Percentiles rank a stretch among this genome's conserved stretches.
phyloP scores from a whole-genome alignment of 2,888 invertebrate genomes.

The Eustalomyia histrio region DNA sequence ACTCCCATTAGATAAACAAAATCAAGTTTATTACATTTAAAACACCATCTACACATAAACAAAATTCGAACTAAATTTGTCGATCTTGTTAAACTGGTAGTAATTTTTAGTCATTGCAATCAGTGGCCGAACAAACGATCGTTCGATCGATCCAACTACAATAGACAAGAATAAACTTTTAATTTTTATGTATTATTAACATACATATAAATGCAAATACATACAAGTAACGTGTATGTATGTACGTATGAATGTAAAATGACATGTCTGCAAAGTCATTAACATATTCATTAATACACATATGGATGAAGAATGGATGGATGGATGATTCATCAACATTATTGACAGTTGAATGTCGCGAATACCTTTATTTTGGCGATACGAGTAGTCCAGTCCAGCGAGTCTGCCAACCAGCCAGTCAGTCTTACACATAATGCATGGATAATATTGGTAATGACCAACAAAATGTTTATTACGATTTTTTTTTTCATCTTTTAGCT shows the following conservation, averaged over 20 bases:
- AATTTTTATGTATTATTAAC: neutral
- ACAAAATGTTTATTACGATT: conserved; percentile 1
- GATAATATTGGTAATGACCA: conserved; percentile 16
- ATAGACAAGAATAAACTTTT: neutral
- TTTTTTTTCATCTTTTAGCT: neutral
- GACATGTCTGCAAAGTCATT: conserved; percentile 44
- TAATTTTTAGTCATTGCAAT: conserved; percentile 21
- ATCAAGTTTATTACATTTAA: conserved; percentile 35
- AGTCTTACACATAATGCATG: conserved; percentile 4
- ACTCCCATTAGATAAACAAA: conserved; percentile 29
- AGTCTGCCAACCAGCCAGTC: neutral
- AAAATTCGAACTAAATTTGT: conserved; percentile 28
- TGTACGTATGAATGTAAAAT: neutral
- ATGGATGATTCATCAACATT: conserved; percentile 35
- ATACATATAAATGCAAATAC: neutral
- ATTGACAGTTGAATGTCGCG: conserved; percentile 34
- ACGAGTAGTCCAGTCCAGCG: neutral
- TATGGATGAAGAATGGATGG: conserved; percentile 9
- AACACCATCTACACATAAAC: conserved; percentile 25
- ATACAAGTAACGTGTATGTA: neutral
- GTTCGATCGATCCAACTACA: neutral
- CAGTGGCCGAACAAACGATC: neutral
- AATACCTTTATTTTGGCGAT: conserved; percentile 11
- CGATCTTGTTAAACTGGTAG: conserved; percentile 39
- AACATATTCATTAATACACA: conserved; percentile 36